phyloP scores from a whole-genome alignment of 2,113 vertebrate genomes.

The Prunella fulvescens region DNA sequence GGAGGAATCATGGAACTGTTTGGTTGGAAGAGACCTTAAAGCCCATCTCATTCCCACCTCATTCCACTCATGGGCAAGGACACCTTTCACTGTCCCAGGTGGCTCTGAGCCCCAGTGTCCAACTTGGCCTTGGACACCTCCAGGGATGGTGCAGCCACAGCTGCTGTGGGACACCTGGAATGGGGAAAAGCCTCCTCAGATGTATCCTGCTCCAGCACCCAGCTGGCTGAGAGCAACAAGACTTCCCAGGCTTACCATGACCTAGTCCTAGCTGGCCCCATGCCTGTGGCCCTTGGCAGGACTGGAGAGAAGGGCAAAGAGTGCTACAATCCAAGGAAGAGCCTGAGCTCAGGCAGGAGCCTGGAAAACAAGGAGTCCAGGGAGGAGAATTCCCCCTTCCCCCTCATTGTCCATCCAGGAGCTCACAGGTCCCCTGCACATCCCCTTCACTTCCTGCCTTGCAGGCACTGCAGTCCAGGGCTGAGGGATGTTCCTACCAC shows the following conservation, averaged over 20 bases:
- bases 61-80: neutral
- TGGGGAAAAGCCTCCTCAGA: neutral
- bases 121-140: neutral
- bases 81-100: neutral
- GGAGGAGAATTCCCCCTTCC: neutral
- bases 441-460: neutral
- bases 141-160: neutral
- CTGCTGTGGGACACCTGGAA: neutral
- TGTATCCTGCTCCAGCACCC: neutral
- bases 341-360: neutral
- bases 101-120: neutral
- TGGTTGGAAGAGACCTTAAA: neutral
- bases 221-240: neutral
- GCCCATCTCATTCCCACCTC: neutral
- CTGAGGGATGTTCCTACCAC: neutral
- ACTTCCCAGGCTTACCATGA: neutral
- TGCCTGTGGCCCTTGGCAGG: neutral
- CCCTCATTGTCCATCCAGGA: rapidly evolving
- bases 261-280: slow-evolving; percentile 13
- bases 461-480: neutral
- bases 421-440: neutral
- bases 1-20: neutral
- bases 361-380: neutral
- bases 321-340: neutral
- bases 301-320: slow-evolving; percentile 30